Evolutionary conservation across 1,140 invertebrate genomes (phyloP).

Genomic region (Penaeus japonicus): DNA sequence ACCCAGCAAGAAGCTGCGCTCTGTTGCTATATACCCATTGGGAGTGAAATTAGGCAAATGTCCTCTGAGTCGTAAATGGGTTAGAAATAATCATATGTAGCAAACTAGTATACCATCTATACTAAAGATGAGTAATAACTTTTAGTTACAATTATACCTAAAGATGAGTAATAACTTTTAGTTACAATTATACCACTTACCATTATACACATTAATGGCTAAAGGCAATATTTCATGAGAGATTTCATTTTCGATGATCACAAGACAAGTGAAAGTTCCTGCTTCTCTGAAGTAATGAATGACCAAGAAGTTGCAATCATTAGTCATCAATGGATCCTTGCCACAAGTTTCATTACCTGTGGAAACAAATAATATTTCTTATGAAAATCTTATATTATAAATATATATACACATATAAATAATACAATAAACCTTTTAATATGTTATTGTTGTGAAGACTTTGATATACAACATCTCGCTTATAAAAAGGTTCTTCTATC

Average conservation of each 20-base stretch:
- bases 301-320: slow-evolving; percentile 30
- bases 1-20: no score
- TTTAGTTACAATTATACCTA: no score
- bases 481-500: no score
- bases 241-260: slow-evolving; percentile 47
- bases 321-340: slow-evolving; percentile 29
- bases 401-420: background rate
- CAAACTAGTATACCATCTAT: no score
- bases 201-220: slow-evolving; percentile 47
- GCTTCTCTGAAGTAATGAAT: slow-evolving; percentile 28
- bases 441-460: background rate
- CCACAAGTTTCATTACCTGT: slow-evolving; percentile 35
- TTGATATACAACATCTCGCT: no score
- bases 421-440: no score
- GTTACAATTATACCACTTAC: slow-evolving; percentile 22
- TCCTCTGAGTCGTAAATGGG: no score
- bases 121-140: no score
- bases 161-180: no score
- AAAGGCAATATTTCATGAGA: slow-evolving; percentile 25
- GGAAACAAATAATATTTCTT: background rate
- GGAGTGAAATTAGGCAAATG: no score
- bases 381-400: background rate
- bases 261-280: slow-evolving; percentile 39
- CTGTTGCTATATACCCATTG: no score
- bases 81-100: no score